A percentile compares a stretch with the other conserved stretches of the same genome.
Evolutionary conservation across 2,797 vertebrate species (phyloP).

Genomic region (Petrocephalus sullivani): DNA sequence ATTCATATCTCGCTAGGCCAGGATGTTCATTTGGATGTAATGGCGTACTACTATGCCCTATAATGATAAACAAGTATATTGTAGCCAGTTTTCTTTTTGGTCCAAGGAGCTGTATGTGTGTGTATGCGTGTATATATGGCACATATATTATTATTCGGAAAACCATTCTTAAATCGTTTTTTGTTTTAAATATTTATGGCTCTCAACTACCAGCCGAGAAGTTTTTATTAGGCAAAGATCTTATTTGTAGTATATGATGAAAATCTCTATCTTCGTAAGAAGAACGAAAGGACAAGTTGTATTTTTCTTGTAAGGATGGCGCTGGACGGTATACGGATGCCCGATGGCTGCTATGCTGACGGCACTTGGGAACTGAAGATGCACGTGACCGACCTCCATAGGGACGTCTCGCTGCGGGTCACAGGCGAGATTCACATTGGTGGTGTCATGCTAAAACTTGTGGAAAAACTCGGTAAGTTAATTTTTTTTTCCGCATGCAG

Average conservation of each 20-base stretch:
- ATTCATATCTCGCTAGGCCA: conserved; percentile 15
- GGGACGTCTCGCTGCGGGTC: conserved; percentile 90
- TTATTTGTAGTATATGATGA: not conserved
- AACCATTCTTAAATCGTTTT: not conserved
- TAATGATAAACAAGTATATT: not conserved
- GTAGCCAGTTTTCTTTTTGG: not conserved
- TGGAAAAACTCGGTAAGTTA: conserved; percentile 76
- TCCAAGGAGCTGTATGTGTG: not conserved
- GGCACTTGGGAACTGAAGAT: conserved; percentile 98
- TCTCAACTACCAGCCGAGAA: not conserved
- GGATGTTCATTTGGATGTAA: conserved; percentile 33
- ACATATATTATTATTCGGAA: not conserved
- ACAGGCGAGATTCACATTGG: conserved; percentile 98
- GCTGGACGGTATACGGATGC: conserved; percentile 97
- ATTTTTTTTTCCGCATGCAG: not conserved
- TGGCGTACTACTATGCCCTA: conserved; percentile 20
- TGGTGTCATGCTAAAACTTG: conserved; percentile 96
- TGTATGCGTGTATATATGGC: not conserved
- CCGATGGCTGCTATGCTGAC: conserved; percentile 97
- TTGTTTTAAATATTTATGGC: not conserved
- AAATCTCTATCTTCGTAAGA: not conserved
- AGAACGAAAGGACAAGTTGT: not conserved
- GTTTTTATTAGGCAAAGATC: not conserved
- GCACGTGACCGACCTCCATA: conserved; percentile 89
- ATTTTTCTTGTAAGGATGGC: conserved; percentile 69